Percentiles rank a stretch among this genome's conserved stretches.
Evolutionary conservation across 1,140 invertebrate species (phyloP).

Genomic region (Bombyx mandarina): DNA sequence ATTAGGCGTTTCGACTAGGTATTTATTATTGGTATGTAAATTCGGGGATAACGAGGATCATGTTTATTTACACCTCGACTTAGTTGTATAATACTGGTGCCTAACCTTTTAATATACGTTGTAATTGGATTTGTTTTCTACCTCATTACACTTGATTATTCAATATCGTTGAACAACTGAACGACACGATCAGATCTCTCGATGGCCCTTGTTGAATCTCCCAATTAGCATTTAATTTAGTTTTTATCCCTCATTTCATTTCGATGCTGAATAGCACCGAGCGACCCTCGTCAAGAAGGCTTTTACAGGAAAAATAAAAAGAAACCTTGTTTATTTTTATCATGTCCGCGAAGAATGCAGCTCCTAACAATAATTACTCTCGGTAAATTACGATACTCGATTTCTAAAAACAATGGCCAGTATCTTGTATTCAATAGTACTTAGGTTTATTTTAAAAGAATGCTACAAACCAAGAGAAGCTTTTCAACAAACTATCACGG

Average conservation of each 20-base stretch:
- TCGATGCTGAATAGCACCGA: constrained; percentile 39
- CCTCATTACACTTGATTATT: constrained; percentile 23
- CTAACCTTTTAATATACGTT: constrained; percentile 1
- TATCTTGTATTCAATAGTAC: no score
- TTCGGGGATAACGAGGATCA: not conserved
- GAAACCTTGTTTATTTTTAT: constrained; percentile 39
- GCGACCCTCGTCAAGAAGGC: constrained; percentile 41
- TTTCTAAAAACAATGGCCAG: constrained; percentile 22
- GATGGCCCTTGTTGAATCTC: constrained; percentile 27
- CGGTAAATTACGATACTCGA: constrained; percentile 34
- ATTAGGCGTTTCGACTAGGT: constrained; percentile 13
- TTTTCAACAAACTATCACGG: no score
- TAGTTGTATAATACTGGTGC: no score
- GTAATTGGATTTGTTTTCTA: constrained; percentile 22
- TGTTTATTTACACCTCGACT: no score
- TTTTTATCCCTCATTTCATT: constrained; percentile 49
- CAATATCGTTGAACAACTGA: constrained; percentile 19
- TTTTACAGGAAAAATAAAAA: constrained; percentile 36
- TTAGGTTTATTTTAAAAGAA: no score
- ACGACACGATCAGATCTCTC: constrained; percentile 22
- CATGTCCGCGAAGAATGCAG: constrained; percentile 28
- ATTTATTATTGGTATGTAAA: constrained; percentile 5
- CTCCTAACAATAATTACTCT: constrained; percentile 38
- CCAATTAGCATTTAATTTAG: constrained; percentile 55
- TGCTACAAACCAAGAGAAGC: no score